A percentile compares a stretch with the other conserved stretches of the same genome.
Conservation (phyloP, 1,140 invertebrate species). For the Drosophila erecta region DNA sequence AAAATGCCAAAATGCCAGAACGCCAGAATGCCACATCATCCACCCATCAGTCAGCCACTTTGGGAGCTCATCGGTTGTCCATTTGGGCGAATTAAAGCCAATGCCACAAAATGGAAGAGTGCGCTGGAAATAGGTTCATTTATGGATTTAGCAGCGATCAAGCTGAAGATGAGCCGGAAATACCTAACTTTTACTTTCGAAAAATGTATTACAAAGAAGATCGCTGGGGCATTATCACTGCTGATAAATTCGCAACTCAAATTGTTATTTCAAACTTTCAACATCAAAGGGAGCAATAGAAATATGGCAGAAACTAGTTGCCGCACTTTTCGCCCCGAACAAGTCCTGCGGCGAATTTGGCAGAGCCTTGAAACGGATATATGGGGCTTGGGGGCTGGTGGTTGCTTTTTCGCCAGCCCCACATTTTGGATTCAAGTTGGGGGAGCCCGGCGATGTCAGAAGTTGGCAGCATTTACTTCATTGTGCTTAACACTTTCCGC, state of each 20-base stretch:
- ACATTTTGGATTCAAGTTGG: slow-evolving; percentile 26
- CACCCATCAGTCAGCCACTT: neutral
- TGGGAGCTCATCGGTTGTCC: slow-evolving; percentile 29
- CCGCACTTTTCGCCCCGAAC: slow-evolving; percentile 38
- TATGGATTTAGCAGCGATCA: too few relatives aligned
- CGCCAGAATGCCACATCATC: slow-evolving; percentile 5
- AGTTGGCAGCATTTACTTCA: slow-evolving; percentile 74
- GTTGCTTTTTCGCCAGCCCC: neutral
- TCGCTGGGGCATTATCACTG: too few relatives aligned
- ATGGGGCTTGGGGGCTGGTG: too few relatives aligned
- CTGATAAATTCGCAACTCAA: too few relatives aligned
- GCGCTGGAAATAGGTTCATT: too few relatives aligned
- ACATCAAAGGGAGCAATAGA: neutral
- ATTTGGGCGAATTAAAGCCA: slow-evolving; percentile 57
- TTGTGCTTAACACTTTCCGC: slow-evolving; percentile 78
- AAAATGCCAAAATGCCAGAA: neutral
- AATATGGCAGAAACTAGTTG: neutral
- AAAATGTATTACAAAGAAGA: too few relatives aligned
- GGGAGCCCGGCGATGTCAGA: slow-evolving; percentile 42
- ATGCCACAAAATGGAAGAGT: neutral
- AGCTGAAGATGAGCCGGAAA: too few relatives aligned
- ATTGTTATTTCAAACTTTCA: neutral
- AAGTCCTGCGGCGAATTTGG: slow-evolving; percentile 67
- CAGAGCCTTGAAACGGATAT: slow-evolving; percentile 20
- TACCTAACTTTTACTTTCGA: too few relatives aligned